phyloP scores from a whole-genome alignment of 2,113 vertebrate species.

The Cavia porcellus region DNA sequence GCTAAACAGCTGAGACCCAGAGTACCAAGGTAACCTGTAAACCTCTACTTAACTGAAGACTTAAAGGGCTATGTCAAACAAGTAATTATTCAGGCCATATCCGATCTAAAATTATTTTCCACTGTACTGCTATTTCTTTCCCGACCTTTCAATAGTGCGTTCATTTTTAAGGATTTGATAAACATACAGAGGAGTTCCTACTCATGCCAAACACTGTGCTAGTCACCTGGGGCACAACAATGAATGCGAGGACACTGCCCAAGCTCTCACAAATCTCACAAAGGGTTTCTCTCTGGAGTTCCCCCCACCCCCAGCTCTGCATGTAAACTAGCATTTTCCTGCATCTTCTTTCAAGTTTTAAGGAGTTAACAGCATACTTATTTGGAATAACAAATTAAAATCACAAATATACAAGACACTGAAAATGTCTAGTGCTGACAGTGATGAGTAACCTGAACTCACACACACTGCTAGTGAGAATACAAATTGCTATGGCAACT shows the following conservation, averaged over 20 bases:
- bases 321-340: not conserved
- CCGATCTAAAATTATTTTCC: conserved; percentile 30
- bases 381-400: not conserved
- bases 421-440: not conserved
- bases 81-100: not conserved
- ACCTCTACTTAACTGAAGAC: not conserved
- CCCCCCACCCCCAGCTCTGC: not conserved
- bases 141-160: not conserved
- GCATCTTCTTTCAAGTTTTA: not conserved
- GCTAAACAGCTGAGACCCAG: not conserved
- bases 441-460: not conserved
- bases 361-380: not conserved
- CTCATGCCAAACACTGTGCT: not conserved
- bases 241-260: not conserved
- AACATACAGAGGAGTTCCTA: not conserved
- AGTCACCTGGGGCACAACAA: not conserved
- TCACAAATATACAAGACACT: not conserved
- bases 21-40: not conserved
- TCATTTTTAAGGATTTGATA: not conserved
- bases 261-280: not conserved
- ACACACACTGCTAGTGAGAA: not conserved
- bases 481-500: not conserved
- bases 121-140: not conserved
- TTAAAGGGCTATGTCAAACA: not conserved
- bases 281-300: not conserved